phyloP scores from a whole-genome alignment of 2,797 vertebrate species.

The Lycodopsis pacificus region DNA sequence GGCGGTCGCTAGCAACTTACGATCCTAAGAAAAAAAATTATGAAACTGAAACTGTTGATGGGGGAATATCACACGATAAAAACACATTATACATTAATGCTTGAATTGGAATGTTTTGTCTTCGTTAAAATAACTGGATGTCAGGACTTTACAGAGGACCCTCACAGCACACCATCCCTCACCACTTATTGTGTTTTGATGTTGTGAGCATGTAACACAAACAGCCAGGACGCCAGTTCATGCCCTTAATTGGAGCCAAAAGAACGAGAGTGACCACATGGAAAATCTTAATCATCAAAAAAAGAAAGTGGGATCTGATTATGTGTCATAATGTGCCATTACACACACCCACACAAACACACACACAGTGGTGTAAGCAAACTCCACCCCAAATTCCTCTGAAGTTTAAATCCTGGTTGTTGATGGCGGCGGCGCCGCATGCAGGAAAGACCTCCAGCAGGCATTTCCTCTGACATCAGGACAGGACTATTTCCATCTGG shows the following conservation, averaged over 20 bases:
- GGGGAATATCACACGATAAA: background rate
- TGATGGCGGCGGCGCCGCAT: conserved; percentile 40
- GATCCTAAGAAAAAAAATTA: conserved; percentile 87
- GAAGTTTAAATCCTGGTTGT: conserved; percentile 65
- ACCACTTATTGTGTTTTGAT: conserved; percentile 32
- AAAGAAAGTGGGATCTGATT: conserved; percentile 61
- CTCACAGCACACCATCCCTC: background rate
- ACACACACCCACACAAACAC: conserved; percentile 16
- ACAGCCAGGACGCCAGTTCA: conserved; percentile 26
- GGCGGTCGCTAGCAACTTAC: conserved; percentile 95
- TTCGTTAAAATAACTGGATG: background rate
- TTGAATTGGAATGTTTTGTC: conserved; percentile 6
- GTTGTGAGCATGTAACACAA: conserved; percentile 23
- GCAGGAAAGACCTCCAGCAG: conserved; percentile 80
- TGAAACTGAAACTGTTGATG: background rate
- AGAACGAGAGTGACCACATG: conserved; percentile 61
- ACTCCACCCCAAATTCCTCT: conserved; percentile 78
- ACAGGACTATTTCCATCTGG: conserved; percentile 72
- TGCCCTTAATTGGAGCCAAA: conserved; percentile 68
- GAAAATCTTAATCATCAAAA: conserved; percentile 71
- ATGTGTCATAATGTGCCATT: conserved; percentile 31
- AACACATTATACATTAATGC: background rate
- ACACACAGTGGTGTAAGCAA: conserved; percentile 55
- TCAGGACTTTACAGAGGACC: background rate
- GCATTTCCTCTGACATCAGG: conserved; percentile 83